Percentiles rank a stretch among this genome's conserved stretches.
Evolutionary conservation across 2,113 vertebrate species (phyloP).

Genomic region (Polypterus senegalus): DNA sequence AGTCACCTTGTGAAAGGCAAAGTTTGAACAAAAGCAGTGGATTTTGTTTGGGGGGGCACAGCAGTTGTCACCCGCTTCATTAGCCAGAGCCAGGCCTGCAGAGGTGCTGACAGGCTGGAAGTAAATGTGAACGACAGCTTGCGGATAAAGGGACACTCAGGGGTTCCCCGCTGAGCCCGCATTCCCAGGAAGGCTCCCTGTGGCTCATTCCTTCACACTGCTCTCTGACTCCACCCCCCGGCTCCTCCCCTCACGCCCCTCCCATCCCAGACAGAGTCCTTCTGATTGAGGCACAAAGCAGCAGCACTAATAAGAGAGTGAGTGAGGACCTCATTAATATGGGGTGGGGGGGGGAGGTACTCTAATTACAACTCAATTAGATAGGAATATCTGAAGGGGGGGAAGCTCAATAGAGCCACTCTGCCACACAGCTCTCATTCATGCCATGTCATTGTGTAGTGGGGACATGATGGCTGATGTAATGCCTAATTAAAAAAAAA

Average conservation of each 20-base stretch:
- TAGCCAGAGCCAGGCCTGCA: conserved; percentile 40
- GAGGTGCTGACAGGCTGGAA: conserved; percentile 56
- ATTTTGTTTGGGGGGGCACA: conserved; percentile 25
- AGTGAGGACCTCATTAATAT: conserved; percentile 39
- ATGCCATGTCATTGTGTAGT: too few relatives aligned
- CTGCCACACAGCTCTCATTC: too few relatives aligned
- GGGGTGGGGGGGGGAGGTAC: conserved; percentile 20
- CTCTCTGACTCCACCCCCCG: conserved; percentile 21
- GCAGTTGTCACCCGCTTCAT: conserved; percentile 46
- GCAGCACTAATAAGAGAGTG: conserved; percentile 30
- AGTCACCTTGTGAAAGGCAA: conserved; percentile 58
- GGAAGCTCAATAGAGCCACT: conserved; percentile 1
- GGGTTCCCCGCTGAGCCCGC: conserved; percentile 30
- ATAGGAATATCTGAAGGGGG: conserved; percentile 22
- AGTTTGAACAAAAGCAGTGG: conserved; percentile 32
- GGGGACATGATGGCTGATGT: too few relatives aligned
- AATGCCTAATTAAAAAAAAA: too few relatives aligned
- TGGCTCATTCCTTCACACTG: conserved; percentile 29
- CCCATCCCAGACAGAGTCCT: conserved; percentile 25
- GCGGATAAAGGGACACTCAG: conserved; percentile 38
- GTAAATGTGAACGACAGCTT: conserved; percentile 53
- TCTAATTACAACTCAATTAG: conserved; percentile 35
- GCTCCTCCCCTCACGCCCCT: conserved; percentile 22
- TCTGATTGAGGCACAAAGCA: conserved; percentile 41
- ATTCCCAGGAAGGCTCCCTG: conserved; percentile 33